Conservation (phyloP, 1,140 invertebrate genomes). For the Sinella curviseta region DNA sequence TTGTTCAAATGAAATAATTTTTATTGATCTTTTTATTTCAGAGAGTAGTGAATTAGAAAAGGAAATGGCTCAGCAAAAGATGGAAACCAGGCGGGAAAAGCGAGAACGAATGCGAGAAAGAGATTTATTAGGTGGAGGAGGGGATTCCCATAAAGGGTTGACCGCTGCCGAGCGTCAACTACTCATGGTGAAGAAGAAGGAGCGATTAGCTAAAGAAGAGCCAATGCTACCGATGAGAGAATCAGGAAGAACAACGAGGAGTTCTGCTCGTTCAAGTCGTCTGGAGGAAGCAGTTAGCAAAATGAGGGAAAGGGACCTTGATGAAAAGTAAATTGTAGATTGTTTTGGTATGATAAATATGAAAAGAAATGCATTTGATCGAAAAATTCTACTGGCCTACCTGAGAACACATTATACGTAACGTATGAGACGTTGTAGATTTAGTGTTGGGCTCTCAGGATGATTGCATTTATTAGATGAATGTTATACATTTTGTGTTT, state of each 20-base stretch:
- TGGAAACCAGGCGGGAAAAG: slow-evolving; percentile 46
- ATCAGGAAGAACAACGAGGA: slow-evolving; percentile 41
- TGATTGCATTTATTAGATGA: background rate
- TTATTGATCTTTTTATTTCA: slow-evolving; percentile 7
- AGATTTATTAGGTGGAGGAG: no score
- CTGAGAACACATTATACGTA: slow-evolving; percentile 9
- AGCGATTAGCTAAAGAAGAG: slow-evolving; percentile 48
- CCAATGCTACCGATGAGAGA: background rate
- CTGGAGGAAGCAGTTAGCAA: slow-evolving; percentile 47
- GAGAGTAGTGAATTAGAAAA: slow-evolving; percentile 49
- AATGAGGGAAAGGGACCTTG: slow-evolving; percentile 36
- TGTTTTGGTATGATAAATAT: background rate
- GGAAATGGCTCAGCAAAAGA: slow-evolving; percentile 47
- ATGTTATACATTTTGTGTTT: background rate
- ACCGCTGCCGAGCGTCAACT: slow-evolving; percentile 46
- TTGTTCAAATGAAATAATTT: background rate
- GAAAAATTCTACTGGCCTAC: background rate
- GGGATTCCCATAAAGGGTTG: slow-evolving; percentile 41
- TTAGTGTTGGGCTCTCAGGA: slow-evolving; percentile 1
- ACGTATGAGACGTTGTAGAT: background rate
- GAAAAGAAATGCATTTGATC: background rate
- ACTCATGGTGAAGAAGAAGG: slow-evolving; percentile 49
- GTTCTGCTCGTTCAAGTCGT: slow-evolving; percentile 36
- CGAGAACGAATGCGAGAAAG: slow-evolving; percentile 36
- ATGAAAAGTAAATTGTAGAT: background rate